Base-by-base conservation (phyloP, 2,797 vertebrate genomes). In the Notoglanidium macrostoma region DNA sequence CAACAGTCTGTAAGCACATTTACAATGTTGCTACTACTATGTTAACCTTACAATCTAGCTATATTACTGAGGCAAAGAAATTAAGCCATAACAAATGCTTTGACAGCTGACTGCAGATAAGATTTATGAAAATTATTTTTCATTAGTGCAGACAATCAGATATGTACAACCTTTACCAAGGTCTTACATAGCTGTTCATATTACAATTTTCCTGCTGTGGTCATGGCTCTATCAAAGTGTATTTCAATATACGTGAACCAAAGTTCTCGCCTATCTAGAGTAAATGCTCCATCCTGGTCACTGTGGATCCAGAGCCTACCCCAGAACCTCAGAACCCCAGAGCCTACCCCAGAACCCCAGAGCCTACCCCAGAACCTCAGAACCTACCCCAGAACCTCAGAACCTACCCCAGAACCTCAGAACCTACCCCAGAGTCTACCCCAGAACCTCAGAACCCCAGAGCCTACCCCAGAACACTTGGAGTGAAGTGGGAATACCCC, bases 11-110 rank as follows among this genome's bases (percentile, higher is more conserved):
- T 55, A 29, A 76, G 46, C 59, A 87, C 23, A 29, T 76, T 67
- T 26, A 55, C 32, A 63, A 46, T 54, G 57, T 26, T 82, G n/a
- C 55, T 63, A 46, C 61, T 74, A 74, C 11, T 78, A 70, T 40
- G 44, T 63, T 15, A 61, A 40, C 61, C 4, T 77, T n/a, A 77
- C 26, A 17, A 29, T 55, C 59, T 79, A 70, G 17, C 49, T 70
- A 46, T 76, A 8, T 44, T 81, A 63, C 10, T 15, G 77, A 79
- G 77, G 19, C 54, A 57, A 79, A 78, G 26, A 57, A 59, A 26
- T 10, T 49, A 83, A 87, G 63, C 73, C 49, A 54, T 68, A 23
- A 65, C 21, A 70, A 74, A 67, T 77, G 61, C 4, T 82, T 54
- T 44, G 23, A 67, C 29, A 55, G 59, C 35, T 63, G n/a, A 40